Conservation (phyloP, 2,113 vertebrate species). For the Rhegmatorhina hoffmannsi region DNA sequence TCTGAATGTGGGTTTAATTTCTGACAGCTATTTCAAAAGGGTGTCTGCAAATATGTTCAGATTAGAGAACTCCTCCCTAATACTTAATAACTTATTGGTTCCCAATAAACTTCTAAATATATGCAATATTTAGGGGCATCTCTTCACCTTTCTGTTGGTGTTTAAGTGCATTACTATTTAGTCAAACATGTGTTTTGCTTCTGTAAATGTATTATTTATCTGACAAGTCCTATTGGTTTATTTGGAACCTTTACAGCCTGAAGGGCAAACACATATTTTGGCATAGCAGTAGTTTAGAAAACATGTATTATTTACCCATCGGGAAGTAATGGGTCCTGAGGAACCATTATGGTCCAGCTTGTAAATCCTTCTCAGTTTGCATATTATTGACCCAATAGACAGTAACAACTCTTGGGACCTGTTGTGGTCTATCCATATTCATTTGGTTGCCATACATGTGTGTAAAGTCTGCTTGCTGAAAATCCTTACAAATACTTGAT, state of each 20-base stretch:
- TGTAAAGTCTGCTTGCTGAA: conserved; percentile 43
- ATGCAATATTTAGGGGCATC: not conserved
- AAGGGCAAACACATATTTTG: conserved; percentile 55
- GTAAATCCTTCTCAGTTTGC: conserved; percentile 67
- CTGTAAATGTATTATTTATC: conserved; percentile 39
- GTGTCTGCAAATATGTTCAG: not conserved
- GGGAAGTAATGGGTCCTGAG: conserved; percentile 71
- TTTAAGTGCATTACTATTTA: conserved; percentile 12
- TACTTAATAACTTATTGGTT: not conserved
- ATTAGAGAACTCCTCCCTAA: not conserved
- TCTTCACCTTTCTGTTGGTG: not conserved
- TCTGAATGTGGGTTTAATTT: not conserved
- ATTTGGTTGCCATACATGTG: conserved; percentile 16
- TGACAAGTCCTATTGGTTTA: conserved; percentile 41
- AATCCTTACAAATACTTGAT: conserved; percentile 53
- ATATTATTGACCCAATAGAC: conserved; percentile 60
- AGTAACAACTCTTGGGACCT: conserved; percentile 53
- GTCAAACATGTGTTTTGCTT: conserved; percentile 26
- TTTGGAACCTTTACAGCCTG: conserved; percentile 48
- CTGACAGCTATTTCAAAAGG: not conserved
- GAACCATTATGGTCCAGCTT: conserved; percentile 61
- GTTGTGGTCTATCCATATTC: conserved; percentile 61
- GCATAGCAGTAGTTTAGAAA: conserved; percentile 65
- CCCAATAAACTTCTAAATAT: not conserved
- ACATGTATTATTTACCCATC: conserved; percentile 68